Percentiles rank a stretch among this genome's conserved stretches.
Conservation (phyloP, 2,797 vertebrate species). For the Lagodon rhomboides region DNA sequence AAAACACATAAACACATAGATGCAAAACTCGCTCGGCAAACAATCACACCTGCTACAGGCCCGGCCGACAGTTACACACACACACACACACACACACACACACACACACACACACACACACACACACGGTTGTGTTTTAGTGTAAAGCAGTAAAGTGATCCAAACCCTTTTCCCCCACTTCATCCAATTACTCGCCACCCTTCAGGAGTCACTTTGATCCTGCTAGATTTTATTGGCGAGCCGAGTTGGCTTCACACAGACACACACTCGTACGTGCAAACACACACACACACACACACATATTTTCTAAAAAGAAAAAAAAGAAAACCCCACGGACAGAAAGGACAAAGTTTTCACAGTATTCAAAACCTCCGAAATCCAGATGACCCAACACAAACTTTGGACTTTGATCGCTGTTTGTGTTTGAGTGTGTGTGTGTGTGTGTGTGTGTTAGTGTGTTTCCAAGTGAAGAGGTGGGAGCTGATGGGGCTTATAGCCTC, state of each 20-base stretch:
- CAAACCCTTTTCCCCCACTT: conserved; percentile 8
- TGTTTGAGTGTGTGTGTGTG: not conserved
- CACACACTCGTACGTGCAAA: not conserved
- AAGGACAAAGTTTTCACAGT: not conserved
- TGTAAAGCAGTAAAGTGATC: conserved; percentile 2
- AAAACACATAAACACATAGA: not conserved
- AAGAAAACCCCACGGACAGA: not conserved
- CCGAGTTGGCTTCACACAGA: not conserved
- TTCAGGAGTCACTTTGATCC: conserved; percentile 27
- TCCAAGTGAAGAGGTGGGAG: not conserved
- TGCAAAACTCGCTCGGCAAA: not conserved
- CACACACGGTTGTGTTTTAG: conserved; percentile 4
- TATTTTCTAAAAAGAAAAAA: not conserved
- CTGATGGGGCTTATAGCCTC: conserved; percentile 39
- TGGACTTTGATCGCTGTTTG: conserved; percentile 30
- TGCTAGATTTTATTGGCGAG: conserved; percentile 32
- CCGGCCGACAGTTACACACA: not conserved
- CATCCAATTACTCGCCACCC: conserved; percentile 33
- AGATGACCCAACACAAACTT: not conserved
- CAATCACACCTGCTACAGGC: not conserved
- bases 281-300: not conserved
- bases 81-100: not conserved
- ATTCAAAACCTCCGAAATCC: not conserved
- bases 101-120: not conserved
- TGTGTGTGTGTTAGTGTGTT: not conserved